Evolutionary conservation across 23 tunicate species (phyloP), one percentile per base, ranked within the genome.

Genomic region (Trididemnum clinides): DNA sequence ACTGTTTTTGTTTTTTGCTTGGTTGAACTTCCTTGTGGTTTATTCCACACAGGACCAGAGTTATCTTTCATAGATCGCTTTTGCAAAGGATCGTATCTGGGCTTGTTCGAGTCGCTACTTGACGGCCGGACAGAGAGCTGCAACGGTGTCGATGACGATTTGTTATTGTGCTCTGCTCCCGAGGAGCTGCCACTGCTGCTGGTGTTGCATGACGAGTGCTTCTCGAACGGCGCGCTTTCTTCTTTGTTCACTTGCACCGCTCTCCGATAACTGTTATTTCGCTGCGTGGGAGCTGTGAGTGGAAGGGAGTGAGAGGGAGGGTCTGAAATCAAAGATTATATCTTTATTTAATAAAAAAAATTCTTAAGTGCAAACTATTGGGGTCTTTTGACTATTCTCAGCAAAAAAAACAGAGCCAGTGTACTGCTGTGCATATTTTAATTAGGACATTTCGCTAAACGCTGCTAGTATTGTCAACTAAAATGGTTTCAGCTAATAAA

Each of bases 241-340:
- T 64, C 35, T 35, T 69, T 58, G 50, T 27, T 27, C 51, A 86
- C 73, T 65, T 74, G 80, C 64, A 83, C 87, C 12, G 94, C 94
- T 33, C 81, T 77, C 50, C 94, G 44, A 54, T 89, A 89, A 49
- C 94, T 89, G 62, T 86, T 72, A 38, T 57, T 89, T 1, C 94
- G 79, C 37, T 89, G 94, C 0, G 94, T 77, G 38, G 83, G 4
- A 2, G 64, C 39, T 33, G 51, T 25, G 20, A 31, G 33, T 20
- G 75, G 88, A 10, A 57, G 28, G 3, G 80, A 73, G 29, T 27
- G 19, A 44, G 66, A 28, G 22, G 66, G 22, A 59, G 66, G 25
- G 20, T 10, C 66, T 59, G 54, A 44, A 44, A 44, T 44, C 10
- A 44, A 44, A 44, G 54, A 44, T 44, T 10, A 44, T 7, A 44